These are phyloP conservation scores for Pseudomyrmex gracilis DNA, from an alignment of 1,140 invertebrate species.

Conservation along the genomic window DNA sequence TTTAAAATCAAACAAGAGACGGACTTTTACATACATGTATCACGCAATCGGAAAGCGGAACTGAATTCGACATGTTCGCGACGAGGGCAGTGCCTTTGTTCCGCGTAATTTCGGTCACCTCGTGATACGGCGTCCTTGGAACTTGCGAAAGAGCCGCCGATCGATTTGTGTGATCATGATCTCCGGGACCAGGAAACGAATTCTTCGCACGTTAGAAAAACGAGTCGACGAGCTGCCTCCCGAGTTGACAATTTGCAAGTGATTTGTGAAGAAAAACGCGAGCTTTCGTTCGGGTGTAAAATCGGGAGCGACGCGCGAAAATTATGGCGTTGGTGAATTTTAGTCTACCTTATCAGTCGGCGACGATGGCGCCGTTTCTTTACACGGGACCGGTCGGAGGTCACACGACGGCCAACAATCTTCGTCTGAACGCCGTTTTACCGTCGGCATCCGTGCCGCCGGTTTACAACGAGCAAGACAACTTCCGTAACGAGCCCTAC, in stretches of 20 bases:
- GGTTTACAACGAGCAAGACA: slow-evolving; percentile 71
- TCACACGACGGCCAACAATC: slow-evolving; percentile 75
- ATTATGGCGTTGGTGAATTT: slow-evolving; percentile 83
- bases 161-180: slow-evolving; percentile 27
- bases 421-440: slow-evolving; percentile 77
- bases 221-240: too few relatives aligned
- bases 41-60: slow-evolving; percentile 24
- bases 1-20: too few relatives aligned
- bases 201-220: neutral
- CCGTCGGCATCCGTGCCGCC: slow-evolving; percentile 71
- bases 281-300: neutral
- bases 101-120: neutral
- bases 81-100: slow-evolving; percentile 8
- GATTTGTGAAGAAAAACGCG: neutral
- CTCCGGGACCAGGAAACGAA: neutral
- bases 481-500: slow-evolving; percentile 78
- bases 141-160: neutral
- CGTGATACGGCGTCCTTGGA: slow-evolving; percentile 14
- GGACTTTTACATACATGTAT: too few relatives aligned
- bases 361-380: slow-evolving; percentile 78
- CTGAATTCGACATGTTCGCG: slow-evolving; percentile 12
- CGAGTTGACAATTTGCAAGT: neutral
- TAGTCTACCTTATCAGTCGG: slow-evolving; percentile 79
- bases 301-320: neutral
- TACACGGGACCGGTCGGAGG: slow-evolving; percentile 71